These are phyloP conservation scores for Percina caprodes DNA, from an alignment of 2,113 vertebrate genomes.

Conservation along the genomic window DNA sequence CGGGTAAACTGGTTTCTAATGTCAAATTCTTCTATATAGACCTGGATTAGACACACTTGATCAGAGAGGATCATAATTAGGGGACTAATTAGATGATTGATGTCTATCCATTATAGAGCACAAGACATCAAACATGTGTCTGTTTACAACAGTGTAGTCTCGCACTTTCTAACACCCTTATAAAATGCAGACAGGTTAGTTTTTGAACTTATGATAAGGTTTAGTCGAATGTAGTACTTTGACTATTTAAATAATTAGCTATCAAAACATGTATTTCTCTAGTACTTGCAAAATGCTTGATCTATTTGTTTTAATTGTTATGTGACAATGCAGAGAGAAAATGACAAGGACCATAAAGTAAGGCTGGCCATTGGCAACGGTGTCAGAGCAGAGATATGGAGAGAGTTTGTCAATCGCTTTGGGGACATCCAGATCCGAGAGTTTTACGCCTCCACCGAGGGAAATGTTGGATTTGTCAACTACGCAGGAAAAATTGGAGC, in stretches of 20 bases:
- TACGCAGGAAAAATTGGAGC: conserved; percentile 89
- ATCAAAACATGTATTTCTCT: background rate
- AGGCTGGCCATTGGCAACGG: conserved; percentile 89
- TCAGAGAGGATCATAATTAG: background rate
- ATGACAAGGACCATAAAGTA: conserved; percentile 88
- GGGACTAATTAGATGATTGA: background rate
- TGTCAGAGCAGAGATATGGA: conserved; percentile 89
- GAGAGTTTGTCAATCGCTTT: conserved; percentile 88
- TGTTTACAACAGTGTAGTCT: background rate
- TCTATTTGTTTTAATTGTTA: background rate
- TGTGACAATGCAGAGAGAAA: conserved; percentile 80
- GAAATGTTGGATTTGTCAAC: conserved; percentile 90
- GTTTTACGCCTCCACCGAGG: conserved; percentile 92
- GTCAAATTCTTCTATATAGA: background rate
- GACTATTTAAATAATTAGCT: background rate
- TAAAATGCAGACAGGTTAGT: background rate
- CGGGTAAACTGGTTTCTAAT: background rate
- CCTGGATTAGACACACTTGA: background rate
- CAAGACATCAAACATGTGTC: background rate
- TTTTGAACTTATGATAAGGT: background rate
- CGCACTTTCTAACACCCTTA: background rate
- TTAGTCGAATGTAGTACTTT: background rate
- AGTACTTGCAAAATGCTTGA: background rate
- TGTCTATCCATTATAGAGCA: background rate
- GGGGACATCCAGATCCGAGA: conserved; percentile 87